Conservation (phyloP, 2,797 vertebrate genomes). For the Chelidonichthys spinosus region DNA sequence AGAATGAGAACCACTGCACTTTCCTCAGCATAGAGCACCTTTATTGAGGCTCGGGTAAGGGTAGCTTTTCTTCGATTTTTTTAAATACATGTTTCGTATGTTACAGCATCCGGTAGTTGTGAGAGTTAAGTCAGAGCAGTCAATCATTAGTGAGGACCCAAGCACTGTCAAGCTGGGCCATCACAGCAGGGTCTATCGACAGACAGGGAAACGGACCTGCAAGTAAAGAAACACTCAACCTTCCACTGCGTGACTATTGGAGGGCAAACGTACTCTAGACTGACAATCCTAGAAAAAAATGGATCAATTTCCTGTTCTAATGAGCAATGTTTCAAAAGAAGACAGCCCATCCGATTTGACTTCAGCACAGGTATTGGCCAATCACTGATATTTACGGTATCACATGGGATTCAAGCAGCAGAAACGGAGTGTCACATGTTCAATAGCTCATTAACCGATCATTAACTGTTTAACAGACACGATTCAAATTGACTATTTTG, state of each 20-base stretch:
- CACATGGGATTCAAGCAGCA: neutral
- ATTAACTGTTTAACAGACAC: neutral
- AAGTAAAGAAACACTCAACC: neutral
- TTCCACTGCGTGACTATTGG: too few species aligned
- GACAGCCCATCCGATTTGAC: neutral
- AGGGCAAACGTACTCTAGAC: neutral
- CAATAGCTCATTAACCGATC: neutral
- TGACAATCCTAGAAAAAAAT: neutral
- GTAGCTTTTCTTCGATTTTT: neutral
- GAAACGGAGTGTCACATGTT: neutral
- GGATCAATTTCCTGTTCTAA: neutral
- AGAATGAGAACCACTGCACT: slow-evolving; percentile 25
- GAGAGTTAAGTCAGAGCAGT: slow-evolving; percentile 22
- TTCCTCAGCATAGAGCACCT: slow-evolving; percentile 6
- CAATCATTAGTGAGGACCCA: slow-evolving; percentile 8
- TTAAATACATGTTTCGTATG: slow-evolving; percentile 5
- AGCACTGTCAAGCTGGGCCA: slow-evolving; percentile 18
- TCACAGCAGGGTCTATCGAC: slow-evolving; percentile 8
- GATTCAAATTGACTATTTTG: neutral
- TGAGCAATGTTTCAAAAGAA: neutral
- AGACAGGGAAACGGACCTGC: neutral
- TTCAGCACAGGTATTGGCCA: neutral
- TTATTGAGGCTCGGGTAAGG: slow-evolving; percentile 15
- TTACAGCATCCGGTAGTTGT: slow-evolving; percentile 14
- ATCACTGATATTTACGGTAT: neutral